Evolutionary conservation across 2,888 invertebrate genomes (phyloP), one percentile per base, ranked within the genome.

Genomic region (Zygaena filipendulae): DNA sequence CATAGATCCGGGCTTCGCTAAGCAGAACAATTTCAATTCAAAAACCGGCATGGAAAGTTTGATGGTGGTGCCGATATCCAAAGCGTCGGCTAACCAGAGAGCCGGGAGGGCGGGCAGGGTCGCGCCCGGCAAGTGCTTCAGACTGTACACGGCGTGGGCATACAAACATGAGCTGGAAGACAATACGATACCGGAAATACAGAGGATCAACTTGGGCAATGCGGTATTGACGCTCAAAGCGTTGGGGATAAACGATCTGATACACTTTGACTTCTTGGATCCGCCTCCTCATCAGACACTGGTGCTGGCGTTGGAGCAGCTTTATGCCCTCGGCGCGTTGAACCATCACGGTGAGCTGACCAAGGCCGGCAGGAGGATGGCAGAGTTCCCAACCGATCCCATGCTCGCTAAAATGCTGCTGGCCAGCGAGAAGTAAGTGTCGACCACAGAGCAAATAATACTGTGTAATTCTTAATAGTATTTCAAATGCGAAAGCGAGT

Each of bases 1-100:
- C 0, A 97, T 99, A 42, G 99, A 99, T 79, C 97, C 98, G n/a
- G 99, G 99, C 0, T 99, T 97, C 77, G 95, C 95, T 24, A 99
- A 99, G 63, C 97, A 98, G 71, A 98, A 98, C 59, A 96, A 97
- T 69, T 99, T 97, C 56, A 92, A 98, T 75, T 96, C 98, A 0
- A 84, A 95, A 43, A 97, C 97, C 1, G 98, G 98, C 12, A 98
- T 99, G 94, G 98, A 99, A 60, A 97, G 97, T 45, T 82, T 99
- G 33, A 92, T 96, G 81, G 96, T 99, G 3, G 96, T 96, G n/a
- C 98, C 98, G 3, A 95, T 99, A 39, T 98, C 97, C 3, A 97
- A 97, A 75, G 94, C 94, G 0, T 97, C 97, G 22, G 97, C 99
- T 2, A 97, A 97, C 80, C 98, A 99, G 71, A 82, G 98, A 49